Evolutionary conservation across 2,797 vertebrate species (phyloP), one percentile per base, ranked within the genome.

Genomic region (Sebastolobus altivelis): DNA sequence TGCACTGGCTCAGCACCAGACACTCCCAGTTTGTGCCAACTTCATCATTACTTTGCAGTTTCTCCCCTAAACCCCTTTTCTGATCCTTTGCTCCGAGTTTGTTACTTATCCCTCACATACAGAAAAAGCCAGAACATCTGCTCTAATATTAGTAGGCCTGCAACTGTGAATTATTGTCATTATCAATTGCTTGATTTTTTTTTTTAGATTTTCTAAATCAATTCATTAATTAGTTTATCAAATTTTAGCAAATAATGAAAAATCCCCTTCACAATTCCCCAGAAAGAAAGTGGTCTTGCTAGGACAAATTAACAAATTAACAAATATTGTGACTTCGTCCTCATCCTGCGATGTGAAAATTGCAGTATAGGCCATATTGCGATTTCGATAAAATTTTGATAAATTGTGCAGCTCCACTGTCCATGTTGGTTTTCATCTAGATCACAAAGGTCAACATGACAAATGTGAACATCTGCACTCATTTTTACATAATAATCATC

Each of bases 1-100:
- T n/a, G 5, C 6, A 58, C 12, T 46, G 62, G n/a, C 55, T 27
- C 6, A 6, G 22, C 25, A 78, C 18, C 73, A 74, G 33, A 55
- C 60, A 54, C 18, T 13, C 27, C 11, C 33, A 22, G 20, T n/a
- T 10, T 69, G 31, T 60, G 58, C 46, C 37, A 77, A 7, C 58
- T 49, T 63, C 65, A 73, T 73, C 29, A 31, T 72, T 77, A 56
- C 29, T 1, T 38, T 56, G 46, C 68, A 62, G 46, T 61, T 79
- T 78, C 25, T 79, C 58, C 10, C 8, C 54, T 29, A 20, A 65
- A 31, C 2, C 12, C 9, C 3, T 65, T 71, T 71, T 62, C 56
- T 71, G 27, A 35, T 49, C 14, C 3, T 65, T 22, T 65, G 12
- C 0, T 75, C 22, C 0, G 22, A 63, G 6, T 18, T 33, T 18